phyloP scores from a whole-genome alignment of 2,797 vertebrate species.

The Chaetodon trifasciatus region DNA sequence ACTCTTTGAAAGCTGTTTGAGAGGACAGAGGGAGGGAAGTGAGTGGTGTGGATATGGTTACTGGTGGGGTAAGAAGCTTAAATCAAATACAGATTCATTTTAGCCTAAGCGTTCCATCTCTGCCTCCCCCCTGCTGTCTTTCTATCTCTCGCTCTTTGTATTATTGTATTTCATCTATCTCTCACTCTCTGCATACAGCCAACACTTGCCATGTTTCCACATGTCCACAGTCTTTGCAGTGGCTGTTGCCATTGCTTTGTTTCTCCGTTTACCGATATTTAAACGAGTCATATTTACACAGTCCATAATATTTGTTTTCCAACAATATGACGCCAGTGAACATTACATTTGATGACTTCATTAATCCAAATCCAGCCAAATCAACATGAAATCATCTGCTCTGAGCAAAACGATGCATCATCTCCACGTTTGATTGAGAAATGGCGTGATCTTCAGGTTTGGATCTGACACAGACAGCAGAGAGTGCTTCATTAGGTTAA shows the following conservation, averaged over 20 bases:
- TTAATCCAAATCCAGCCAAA: constrained; percentile 47
- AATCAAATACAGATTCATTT: constrained; percentile 74
- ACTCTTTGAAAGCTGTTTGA: constrained; percentile 67
- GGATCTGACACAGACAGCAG: constrained; percentile 48
- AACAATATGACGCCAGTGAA: constrained; percentile 4
- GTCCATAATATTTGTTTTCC: constrained; percentile 13
- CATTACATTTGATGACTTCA: constrained; percentile 26
- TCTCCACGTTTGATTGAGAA: constrained; percentile 35
- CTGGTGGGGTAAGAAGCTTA: constrained; percentile 77
- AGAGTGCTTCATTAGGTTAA: constrained; percentile 61
- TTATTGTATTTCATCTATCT: constrained; percentile 24
- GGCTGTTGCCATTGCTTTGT: not conserved
- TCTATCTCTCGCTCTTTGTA: constrained; percentile 12
- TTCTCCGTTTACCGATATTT: constrained; percentile 7
- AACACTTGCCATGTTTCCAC: constrained; percentile 22
- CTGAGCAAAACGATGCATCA: constrained; percentile 38
- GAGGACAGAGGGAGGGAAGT: constrained; percentile 37
- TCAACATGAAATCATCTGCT: constrained; percentile 39
- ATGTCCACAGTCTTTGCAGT: constrained; percentile 19
- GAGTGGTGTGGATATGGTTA: constrained; percentile 53
- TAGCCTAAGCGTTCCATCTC: constrained; percentile 53
- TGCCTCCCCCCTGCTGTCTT: constrained; percentile 33
- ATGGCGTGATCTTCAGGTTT: constrained; percentile 25
- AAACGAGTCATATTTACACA: not conserved
- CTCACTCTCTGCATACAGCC: constrained; percentile 16